phyloP scores from a whole-genome alignment of 2,797 vertebrate species.

The Smutsia temminckii region DNA sequence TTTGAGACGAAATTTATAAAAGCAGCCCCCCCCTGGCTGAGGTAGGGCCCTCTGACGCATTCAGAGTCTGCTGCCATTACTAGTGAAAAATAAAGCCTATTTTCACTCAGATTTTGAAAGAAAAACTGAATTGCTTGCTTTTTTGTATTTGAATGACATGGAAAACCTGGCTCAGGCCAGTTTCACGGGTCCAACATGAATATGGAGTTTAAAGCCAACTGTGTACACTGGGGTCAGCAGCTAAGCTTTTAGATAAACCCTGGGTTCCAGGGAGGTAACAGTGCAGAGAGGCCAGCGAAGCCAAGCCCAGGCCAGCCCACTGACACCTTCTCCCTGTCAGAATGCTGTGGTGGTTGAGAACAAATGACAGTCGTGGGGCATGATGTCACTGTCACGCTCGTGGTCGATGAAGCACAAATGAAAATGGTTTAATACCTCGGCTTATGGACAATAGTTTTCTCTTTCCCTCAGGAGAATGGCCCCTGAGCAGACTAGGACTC shows the following conservation, averaged over 20 bases:
- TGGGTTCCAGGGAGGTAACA: not conserved
- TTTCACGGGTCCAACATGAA: not conserved
- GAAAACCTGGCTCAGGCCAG: not conserved
- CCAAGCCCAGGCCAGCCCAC: not conserved
- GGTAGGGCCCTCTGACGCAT: not conserved
- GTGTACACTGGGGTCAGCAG: not conserved
- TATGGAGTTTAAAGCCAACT: not conserved
- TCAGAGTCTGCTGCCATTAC: slow-evolving; percentile 31
- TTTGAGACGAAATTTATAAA: slow-evolving; percentile 39
- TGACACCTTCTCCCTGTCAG: not conserved
- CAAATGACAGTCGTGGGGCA: not conserved
- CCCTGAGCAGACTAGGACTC: not conserved
- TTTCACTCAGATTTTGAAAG: slow-evolving; percentile 31
- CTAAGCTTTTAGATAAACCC: not conserved
- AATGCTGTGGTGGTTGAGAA: not conserved
- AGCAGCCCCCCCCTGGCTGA: not conserved
- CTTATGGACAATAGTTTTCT: slow-evolving; percentile 20
- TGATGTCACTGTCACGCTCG: not conserved
- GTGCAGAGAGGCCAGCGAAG: not conserved
- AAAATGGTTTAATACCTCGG: not conserved
- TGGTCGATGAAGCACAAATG: slow-evolving; percentile 9
- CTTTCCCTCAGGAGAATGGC: not conserved
- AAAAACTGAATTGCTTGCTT: slow-evolving; percentile 2
- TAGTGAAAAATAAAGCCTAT: slow-evolving; percentile 26
- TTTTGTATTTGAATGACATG: not conserved